Percentiles rank a stretch among this genome's conserved stretches.
Evolutionary conservation across 2,888 invertebrate species (phyloP).

Genomic region (Rhimphoctona megacephalus): DNA sequence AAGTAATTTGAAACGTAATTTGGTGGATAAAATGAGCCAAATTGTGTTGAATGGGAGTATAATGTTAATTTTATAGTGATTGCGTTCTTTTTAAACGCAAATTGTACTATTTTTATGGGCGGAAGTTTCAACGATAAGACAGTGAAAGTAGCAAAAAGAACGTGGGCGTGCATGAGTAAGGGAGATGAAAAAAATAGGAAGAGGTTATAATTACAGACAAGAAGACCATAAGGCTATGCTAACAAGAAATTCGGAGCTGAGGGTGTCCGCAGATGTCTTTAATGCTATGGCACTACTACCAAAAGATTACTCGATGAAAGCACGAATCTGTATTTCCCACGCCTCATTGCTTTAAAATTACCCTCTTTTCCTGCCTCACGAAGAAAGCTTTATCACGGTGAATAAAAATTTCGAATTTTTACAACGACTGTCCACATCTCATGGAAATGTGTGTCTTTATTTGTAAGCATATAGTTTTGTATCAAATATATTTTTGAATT

Average conservation of each 20-base stretch:
- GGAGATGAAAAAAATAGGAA: neutral
- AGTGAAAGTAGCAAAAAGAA: neutral
- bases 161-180: neutral
- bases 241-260: neutral
- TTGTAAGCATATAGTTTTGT: too few species aligned
- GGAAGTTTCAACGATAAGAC: neutral
- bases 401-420: neutral
- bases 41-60: neutral
- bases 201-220: neutral
- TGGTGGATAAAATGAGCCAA: neutral
- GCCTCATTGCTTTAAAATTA: neutral
- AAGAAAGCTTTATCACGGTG: neutral
- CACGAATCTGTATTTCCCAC: neutral
- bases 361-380: neutral
- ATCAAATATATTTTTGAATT: too few species aligned
- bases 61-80: neutral
- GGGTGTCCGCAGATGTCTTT: constrained; percentile 5
- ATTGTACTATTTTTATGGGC: neutral
- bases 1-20: too few species aligned
- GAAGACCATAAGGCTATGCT: neutral
- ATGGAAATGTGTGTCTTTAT: too few species aligned
- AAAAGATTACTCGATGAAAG: neutral
- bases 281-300: too few species aligned
- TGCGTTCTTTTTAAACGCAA: neutral
- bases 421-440: neutral